Evolutionary conservation across 2,888 invertebrate genomes (phyloP).

Genomic region (Brenthis hecate): DNA sequence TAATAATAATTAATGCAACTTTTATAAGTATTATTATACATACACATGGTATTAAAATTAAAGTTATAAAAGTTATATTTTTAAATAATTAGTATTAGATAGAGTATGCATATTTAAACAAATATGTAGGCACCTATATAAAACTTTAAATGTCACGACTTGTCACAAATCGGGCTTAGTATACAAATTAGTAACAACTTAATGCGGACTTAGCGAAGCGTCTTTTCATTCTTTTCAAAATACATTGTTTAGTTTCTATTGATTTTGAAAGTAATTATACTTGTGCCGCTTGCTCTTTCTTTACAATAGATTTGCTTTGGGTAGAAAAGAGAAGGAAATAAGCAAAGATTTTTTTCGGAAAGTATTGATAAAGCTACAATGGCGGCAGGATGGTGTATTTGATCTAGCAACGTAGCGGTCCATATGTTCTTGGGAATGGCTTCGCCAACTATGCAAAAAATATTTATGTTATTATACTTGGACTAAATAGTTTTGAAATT

Average conservation of each 20-base stretch:
- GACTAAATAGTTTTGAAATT: constrained; percentile 56
- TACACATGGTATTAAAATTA: no score
- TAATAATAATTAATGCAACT: no score
- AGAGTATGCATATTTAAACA: no score
- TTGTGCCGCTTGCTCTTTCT: constrained; percentile 50
- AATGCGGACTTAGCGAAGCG: constrained; percentile 46
- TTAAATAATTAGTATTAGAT: no score
- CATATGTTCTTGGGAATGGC: constrained; percentile 80
- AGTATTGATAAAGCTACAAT: constrained; percentile 78
- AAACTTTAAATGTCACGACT: not conserved
- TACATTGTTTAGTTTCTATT: constrained; percentile 71
- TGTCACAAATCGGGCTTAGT: not conserved
- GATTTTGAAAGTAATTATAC: constrained; percentile 72
- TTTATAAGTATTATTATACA: no score
- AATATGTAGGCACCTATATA: no score
- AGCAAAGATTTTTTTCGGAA: constrained; percentile 63
- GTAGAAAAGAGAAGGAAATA: constrained; percentile 60
- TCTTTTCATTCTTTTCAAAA: constrained; percentile 50
- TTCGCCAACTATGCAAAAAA: constrained; percentile 78
- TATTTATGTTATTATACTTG: constrained; percentile 52
- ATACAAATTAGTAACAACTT: constrained; percentile 42
- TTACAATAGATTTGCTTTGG: constrained; percentile 33
- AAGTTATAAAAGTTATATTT: no score
- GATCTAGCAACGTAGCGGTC: constrained; percentile 80
- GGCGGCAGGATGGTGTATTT: constrained; percentile 79